A percentile compares a stretch with the other conserved stretches of the same genome.
phyloP scores from a whole-genome alignment of 2,888 invertebrate species.

The Ditula angustiorana region DNA sequence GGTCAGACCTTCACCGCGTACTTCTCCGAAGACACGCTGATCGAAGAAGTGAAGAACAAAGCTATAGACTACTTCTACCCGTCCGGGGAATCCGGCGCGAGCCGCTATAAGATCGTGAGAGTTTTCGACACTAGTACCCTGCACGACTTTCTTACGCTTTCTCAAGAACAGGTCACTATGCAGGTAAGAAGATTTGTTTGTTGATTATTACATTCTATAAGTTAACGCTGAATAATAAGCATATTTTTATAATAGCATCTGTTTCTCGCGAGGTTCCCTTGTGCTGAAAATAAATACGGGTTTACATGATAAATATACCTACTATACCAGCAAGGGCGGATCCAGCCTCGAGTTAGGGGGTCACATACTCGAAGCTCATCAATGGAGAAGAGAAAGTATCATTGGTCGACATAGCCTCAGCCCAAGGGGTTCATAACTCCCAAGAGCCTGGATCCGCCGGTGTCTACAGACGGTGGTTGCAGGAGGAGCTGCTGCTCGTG shows the following conservation, averaged over 20 bases:
- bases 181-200: slow-evolving; percentile 44
- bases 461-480: neutral
- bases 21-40: slow-evolving; percentile 70
- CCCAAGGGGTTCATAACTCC: too few relatives aligned
- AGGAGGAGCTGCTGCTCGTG: slow-evolving; percentile 70
- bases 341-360: too few relatives aligned
- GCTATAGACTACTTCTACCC: slow-evolving; percentile 76
- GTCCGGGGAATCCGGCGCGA: slow-evolving; percentile 66
- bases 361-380: too few relatives aligned
- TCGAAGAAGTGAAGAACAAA: slow-evolving; percentile 75
- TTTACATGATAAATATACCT: too few relatives aligned
- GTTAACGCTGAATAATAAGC: too few relatives aligned
- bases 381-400: too few relatives aligned
- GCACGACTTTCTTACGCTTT: slow-evolving; percentile 72
- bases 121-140: slow-evolving; percentile 70
- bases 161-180: slow-evolving; percentile 69
- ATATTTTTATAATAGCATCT: too few relatives aligned
- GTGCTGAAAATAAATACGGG: too few relatives aligned
- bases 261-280: too few relatives aligned
- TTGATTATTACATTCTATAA: neutral
- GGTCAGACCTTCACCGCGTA: slow-evolving; percentile 67
- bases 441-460: too few relatives aligned
- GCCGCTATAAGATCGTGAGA: slow-evolving; percentile 72
- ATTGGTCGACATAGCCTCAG: too few relatives aligned
- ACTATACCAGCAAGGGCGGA: too few relatives aligned